Conservation (phyloP, 2,113 vertebrate genomes). For the Malurus melanocephalus region DNA sequence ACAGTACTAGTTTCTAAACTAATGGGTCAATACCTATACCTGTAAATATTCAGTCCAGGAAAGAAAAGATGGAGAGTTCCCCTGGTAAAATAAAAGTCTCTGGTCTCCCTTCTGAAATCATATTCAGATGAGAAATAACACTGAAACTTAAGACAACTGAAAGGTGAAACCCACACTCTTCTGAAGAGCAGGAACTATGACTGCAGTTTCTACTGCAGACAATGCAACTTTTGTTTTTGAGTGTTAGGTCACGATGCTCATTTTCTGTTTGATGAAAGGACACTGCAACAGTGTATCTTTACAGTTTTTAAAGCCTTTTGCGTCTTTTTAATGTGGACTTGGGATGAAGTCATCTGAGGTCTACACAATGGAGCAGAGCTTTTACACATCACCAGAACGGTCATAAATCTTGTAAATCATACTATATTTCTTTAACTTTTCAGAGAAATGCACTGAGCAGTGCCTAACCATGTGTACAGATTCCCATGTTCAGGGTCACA, state of each 20-base stretch:
- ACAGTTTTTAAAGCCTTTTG: not conserved
- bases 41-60: not conserved
- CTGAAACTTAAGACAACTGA: not conserved
- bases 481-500: not conserved
- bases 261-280: not conserved
- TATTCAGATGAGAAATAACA: not conserved
- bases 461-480: not conserved
- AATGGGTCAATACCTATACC: not conserved
- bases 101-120: not conserved
- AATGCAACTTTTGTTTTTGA: not conserved
- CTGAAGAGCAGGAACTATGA: not conserved
- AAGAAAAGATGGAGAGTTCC: not conserved
- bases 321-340: not conserved
- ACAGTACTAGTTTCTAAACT: not conserved
- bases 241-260: not conserved
- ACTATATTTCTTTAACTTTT: not conserved
- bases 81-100: not conserved
- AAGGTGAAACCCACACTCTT: not conserved
- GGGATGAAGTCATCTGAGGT: not conserved
- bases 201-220: rapidly evolving
- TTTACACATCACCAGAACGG: not conserved
- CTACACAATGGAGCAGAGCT: not conserved
- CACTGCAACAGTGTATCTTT: not conserved
- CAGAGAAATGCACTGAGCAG: not conserved
- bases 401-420: not conserved